Evolutionary conservation across 2,888 invertebrate genomes (phyloP), one percentile per base, ranked within the genome.

Genomic region (Ellobium chinense): DNA sequence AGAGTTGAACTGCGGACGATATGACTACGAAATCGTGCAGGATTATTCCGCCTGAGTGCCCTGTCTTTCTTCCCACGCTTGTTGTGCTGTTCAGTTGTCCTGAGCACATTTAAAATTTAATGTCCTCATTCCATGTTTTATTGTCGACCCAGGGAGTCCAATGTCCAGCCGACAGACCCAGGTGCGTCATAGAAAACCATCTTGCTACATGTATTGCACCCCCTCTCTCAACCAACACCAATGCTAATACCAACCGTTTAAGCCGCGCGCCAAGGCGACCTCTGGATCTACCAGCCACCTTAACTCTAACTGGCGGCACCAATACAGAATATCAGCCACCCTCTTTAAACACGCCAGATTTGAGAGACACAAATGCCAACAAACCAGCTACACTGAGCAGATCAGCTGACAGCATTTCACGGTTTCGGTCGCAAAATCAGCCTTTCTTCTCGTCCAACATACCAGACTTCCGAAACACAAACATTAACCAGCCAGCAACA

Each of bases 101-200:
- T n/a, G n/a, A n/a, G n/a, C n/a, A n/a, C n/a, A n/a, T n/a, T n/a
- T n/a, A n/a, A n/a, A n/a, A n/a, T n/a, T n/a, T n/a, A n/a, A n/a
- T n/a, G n/a, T n/a, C n/a, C n/a, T n/a, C n/a, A n/a, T n/a, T n/a
- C n/a, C n/a, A n/a, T n/a, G n/a, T n/a, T n/a, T n/a, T n/a, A n/a
- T n/a, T n/a, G n/a, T n/a, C n/a, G n/a, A n/a, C n/a, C 2, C 73
- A 73, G 60, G 73, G 58, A 12, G 73, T 73, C n/a, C 31, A n/a
- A 34, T 73, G 73, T 73, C 73, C 73, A 21, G 14, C 58, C 18
- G 73, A 73, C 2, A 36, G 73, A 21, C 73, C 73, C 34, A 12
- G 34, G 3, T 73, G 73, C 21, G 31, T 73, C 7, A 2, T 58
- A 31, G 29, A 73, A 31, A 60, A 60, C 31, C 58, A 58, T 18